Conservation (phyloP, 1,140 invertebrate species). For the Macrosteles quadrilineatus region DNA sequence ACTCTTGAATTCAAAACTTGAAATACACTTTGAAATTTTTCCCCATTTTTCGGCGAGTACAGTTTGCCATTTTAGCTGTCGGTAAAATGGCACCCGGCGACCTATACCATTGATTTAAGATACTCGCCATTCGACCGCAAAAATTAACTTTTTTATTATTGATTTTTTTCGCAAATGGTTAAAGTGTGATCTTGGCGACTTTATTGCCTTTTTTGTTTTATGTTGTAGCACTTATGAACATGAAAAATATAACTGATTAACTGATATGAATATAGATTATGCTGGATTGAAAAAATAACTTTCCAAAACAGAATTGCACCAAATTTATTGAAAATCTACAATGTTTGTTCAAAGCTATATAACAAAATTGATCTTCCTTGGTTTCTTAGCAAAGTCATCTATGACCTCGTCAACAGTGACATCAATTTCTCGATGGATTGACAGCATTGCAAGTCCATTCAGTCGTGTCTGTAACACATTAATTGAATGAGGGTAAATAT, state of each 20-base stretch:
- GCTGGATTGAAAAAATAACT: background rate
- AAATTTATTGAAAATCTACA: background rate
- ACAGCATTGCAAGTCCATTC: slow-evolving; percentile 5
- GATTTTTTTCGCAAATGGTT: too few species aligned
- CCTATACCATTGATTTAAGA: too few species aligned
- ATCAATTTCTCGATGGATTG: background rate
- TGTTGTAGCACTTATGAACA: background rate
- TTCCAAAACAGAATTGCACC: background rate
- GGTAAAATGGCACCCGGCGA: too few species aligned
- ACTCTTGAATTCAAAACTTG: too few species aligned
- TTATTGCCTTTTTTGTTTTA: background rate
- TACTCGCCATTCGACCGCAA: too few species aligned
- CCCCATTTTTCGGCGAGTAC: too few species aligned
- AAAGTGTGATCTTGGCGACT: background rate
- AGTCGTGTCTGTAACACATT: background rate
- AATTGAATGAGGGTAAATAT: background rate
- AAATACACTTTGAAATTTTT: too few species aligned
- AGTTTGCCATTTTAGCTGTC: too few species aligned
- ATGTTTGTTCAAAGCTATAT: background rate
- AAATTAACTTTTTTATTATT: too few species aligned
- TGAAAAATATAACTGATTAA: too few species aligned
- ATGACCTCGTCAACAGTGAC: background rate
- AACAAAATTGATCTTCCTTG: background rate
- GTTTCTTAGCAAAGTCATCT: background rate
- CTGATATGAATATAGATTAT: too few species aligned